phyloP scores from a whole-genome alignment of 2,888 invertebrate species.

The Cryptus viduatorius region DNA sequence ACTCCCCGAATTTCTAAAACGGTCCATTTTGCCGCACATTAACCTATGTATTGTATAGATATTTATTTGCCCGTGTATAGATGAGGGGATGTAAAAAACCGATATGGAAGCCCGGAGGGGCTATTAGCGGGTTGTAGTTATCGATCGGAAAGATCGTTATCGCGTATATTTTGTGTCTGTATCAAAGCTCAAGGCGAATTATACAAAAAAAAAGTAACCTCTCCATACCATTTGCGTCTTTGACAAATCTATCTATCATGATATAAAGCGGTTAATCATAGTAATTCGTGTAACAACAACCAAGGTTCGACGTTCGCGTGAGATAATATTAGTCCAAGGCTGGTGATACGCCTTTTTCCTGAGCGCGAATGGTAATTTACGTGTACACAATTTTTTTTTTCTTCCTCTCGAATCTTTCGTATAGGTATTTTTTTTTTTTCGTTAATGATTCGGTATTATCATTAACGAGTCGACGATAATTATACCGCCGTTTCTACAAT shows the following conservation, averaged over 20 bases:
- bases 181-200: constrained; percentile 5
- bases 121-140: neutral
- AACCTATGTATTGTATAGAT: neutral
- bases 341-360: constrained; percentile 45
- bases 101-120: neutral
- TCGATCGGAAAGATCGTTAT: constrained; percentile 2
- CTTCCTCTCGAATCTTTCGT: neutral
- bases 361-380: constrained; percentile 14
- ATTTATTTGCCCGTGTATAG: neutral
- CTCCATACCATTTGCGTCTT: neutral
- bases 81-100: neutral
- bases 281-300: neutral
- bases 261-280: constrained; percentile 21
- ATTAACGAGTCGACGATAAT: constrained; percentile 18
- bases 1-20: no score
- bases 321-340: constrained; percentile 52
- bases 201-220: neutral
- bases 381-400: constrained; percentile 28
- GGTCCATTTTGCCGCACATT: no score
- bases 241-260: neutral
- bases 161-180: neutral
- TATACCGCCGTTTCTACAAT: neutral
- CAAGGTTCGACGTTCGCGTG: constrained; percentile 45
- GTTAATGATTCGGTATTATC: neutral
- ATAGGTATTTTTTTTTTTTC: neutral